phyloP scores from a whole-genome alignment of 2,888 invertebrate species.

The Galeopsomyia nigrocyanea region DNA sequence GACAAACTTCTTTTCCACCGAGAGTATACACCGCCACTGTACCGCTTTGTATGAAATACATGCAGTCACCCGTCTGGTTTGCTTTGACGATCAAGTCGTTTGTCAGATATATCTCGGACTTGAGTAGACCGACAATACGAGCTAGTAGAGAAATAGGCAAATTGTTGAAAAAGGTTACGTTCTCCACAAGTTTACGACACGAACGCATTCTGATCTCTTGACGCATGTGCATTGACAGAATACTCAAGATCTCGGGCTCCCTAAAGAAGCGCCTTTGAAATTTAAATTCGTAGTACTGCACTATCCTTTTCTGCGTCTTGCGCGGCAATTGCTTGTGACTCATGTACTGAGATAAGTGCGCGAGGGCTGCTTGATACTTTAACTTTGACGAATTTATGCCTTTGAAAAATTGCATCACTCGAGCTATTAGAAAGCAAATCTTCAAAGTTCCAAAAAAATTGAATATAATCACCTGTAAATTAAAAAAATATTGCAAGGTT shows the following conservation, averaged over 20 bases:
- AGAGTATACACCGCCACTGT: slow-evolving; percentile 72
- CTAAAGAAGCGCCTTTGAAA: slow-evolving; percentile 61
- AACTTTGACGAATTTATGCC: slow-evolving; percentile 59
- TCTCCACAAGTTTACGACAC: slow-evolving; percentile 72
- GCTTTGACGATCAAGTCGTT: slow-evolving; percentile 72
- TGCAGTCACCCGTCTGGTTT: slow-evolving; percentile 70
- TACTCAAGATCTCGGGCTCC: slow-evolving; percentile 61
- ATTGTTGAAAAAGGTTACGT: slow-evolving; percentile 72
- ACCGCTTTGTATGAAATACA: slow-evolving; percentile 74
- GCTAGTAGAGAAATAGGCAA: slow-evolving; percentile 69
- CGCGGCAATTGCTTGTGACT: slow-evolving; percentile 60
- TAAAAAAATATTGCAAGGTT: neutral
- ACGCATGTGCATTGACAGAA: slow-evolving; percentile 61
- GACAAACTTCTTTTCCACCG: slow-evolving; percentile 68
- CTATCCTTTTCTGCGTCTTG: slow-evolving; percentile 57
- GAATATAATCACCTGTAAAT: slow-evolving; percentile 40
- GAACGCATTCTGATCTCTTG: slow-evolving; percentile 72
- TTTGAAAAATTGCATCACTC: slow-evolving; percentile 59
- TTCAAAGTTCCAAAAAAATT: slow-evolving; percentile 54
- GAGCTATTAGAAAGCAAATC: slow-evolving; percentile 57
- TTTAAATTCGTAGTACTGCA: slow-evolving; percentile 62
- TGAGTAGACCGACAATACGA: slow-evolving; percentile 70
- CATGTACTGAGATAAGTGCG: slow-evolving; percentile 63
- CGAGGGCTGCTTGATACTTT: slow-evolving; percentile 59
- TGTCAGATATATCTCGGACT: slow-evolving; percentile 71